Evolutionary conservation across 2,797 vertebrate genomes (phyloP), one percentile per base, ranked within the genome.

Genomic region (Manis crassicaudata): DNA sequence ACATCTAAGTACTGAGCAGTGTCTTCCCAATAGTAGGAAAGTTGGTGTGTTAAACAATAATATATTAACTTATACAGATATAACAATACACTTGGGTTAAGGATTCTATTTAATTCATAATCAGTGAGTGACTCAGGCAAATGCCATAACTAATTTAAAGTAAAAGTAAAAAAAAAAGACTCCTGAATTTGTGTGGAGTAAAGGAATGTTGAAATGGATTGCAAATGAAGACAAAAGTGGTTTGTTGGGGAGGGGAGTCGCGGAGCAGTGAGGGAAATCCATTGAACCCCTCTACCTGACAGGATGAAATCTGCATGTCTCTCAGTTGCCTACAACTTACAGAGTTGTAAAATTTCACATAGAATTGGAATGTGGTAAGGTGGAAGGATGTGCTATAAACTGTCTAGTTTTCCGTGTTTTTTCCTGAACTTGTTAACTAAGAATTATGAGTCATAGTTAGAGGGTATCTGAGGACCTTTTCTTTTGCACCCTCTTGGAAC

Each of bases 51-150:
- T 54, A 72, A 72, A 88, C 0, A 12, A 52, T 65, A 40, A 43
- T 65, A 81, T 43, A 35, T 10, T 88, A 50, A 91, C 65, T 67
- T 84, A 73, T 18, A 27, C 65, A 92, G 43, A 75, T 75, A 72
- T 32, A 50, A 89, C 77, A 89, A 82, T 75, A 94, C 92, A 52
- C 18, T 7, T 18, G 5, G 50, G n/a, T 76, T 93, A 67, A 91
- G 58, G 56, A 62, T 86, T 96, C 95, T 91, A 86, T 86, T 92
- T 72, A 94, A 85, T 37, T 93, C 11, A 50, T 75, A 67, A 25
- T 86, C 40, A 73, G 0, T 43, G 56, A 90, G 75, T 52, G 70
- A 75, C 65, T 81, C 54, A 70, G 73, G 32, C 40, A 83, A 70
- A 77, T 92, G 43, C 21, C 37, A 73, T 68, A 94, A 82, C 4